Evolutionary conservation across 23 tunicate species (phyloP), one percentile per base, ranked within the genome.

Genomic region (Halocynthia aurantium): DNA sequence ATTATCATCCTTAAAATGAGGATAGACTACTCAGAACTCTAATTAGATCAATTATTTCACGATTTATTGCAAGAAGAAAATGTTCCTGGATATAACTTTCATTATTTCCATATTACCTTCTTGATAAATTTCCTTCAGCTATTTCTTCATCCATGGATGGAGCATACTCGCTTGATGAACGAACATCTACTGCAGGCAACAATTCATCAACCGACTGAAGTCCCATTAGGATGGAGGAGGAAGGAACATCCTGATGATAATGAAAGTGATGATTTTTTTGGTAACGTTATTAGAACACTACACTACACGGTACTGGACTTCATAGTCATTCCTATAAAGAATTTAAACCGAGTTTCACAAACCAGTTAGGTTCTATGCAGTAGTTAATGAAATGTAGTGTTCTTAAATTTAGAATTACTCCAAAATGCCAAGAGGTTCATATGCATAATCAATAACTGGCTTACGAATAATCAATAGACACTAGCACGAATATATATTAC

Each of bases 171-270:
- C 18, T 74, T 0, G 78, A 74, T 54, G 78, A 74, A 5, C 22
- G 56, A 7, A 74, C 7, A 7, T 74, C 78, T 0, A 11, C 55
- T 10, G 12, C 10, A 22, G 78, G 78, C 56, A 74, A 8, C 62
- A 74, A 54, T 52, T 74, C 78, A n/a, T 74, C 78, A 12, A 74
- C 78, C 0, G 78, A 74, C 12, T 74, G 78, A 40, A 74, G 69
- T 5, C 78, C 78, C 13, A 74, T 19, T 12, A 64, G 64, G 13
- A 64, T 54, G 12, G 78, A 54, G 21, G 78, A 64, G 11, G 64
- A 12, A 7, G 13, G 40, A 55, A 54, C 63, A 10, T 74, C 63
- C 57, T 72, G 61, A 51, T 15, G 10, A 18, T 18, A 60, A 60
- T 15, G 4, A 60, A 15, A 15, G 64, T 60, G 64, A 18, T 18